Conservation (phyloP, 2,797 vertebrate species). For the Bovichtus diacanthus region DNA sequence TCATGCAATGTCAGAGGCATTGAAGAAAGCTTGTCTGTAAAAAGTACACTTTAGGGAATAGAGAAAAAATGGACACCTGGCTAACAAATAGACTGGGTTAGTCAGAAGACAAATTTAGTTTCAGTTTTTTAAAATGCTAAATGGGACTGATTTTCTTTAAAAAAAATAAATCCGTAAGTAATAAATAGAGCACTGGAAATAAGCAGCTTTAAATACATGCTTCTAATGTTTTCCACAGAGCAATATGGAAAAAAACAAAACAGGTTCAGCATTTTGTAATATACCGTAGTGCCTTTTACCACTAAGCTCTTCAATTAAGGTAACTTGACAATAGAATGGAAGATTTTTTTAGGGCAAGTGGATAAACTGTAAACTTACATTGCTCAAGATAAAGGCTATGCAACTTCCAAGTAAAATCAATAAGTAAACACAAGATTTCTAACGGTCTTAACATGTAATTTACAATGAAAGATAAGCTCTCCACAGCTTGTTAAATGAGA, state of each 20-base stretch:
- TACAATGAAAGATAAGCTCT: constrained; percentile 67
- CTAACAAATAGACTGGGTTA: neutral
- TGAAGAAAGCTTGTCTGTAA: constrained; percentile 1
- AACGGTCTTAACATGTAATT: constrained; percentile 71
- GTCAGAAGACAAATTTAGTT: neutral
- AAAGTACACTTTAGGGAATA: neutral
- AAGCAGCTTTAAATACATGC: neutral
- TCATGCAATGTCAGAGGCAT: neutral
- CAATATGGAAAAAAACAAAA: neutral
- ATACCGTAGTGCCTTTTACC: neutral
- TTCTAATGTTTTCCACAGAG: neutral
- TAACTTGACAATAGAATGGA: neutral
- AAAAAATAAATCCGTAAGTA: neutral
- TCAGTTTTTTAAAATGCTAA: neutral
- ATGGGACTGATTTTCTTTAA: neutral
- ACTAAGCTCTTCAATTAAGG: neutral
- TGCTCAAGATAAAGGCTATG: constrained; percentile 52
- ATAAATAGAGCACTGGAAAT: neutral
- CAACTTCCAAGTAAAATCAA: constrained; percentile 54
- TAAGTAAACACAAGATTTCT: constrained; percentile 63
- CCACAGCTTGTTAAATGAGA: constrained; percentile 64
- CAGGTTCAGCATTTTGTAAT: neutral
- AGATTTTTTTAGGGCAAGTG: constrained; percentile 13
- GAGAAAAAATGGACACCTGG: neutral
- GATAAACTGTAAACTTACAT: constrained; percentile 49